Evolutionary conservation across 2,113 vertebrate species (phyloP), one percentile per base, ranked within the genome.

Genomic region (Triplophysa rosa): DNA sequence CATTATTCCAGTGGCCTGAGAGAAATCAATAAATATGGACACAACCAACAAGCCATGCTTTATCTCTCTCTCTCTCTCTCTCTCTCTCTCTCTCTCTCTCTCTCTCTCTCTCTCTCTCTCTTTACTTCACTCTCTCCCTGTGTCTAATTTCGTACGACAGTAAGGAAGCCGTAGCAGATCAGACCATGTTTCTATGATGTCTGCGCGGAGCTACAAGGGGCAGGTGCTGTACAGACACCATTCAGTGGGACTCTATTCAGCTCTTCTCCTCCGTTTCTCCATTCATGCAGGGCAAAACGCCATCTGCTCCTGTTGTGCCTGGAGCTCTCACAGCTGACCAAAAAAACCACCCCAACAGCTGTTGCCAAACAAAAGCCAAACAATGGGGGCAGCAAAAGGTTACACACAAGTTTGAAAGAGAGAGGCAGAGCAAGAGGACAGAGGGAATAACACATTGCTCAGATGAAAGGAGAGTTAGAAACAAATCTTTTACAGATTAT

Each of bases 221-320:
- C 98, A 99, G 98, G 97, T 99, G 98, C 96, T 96, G 94, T 92
- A 95, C 93, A 97, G 97, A 98, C 97, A 96, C 98, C 96, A 99
- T 98, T 98, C 96, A 98, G 91, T 95, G 93, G 72, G 83, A 94
- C 94, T 95, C 97, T 98, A 98, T 99, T 98, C 96, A 99, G 92
- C 70, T 94, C 94, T 91, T 92, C 94, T 95, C 95, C 94, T 95
- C 95, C 95, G 95, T 95, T 95, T 94, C 93, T 94, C 95, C 95
- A 98, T 98, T 99, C 98, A 99, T 98, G 96, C 97, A 98, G 96
- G 97, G 96, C 96, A 98, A 98, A 98, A 98, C 96, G 98, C 98
- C 98, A 99, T 99, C 97, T 99, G 97, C 95, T 98, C 95, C 95
- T 97, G 96, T 98, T 98, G 97, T 96, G 96, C 97, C 97, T 95